Conservation (phyloP, 2,797 vertebrate species). For the Prunella strophiata region DNA sequence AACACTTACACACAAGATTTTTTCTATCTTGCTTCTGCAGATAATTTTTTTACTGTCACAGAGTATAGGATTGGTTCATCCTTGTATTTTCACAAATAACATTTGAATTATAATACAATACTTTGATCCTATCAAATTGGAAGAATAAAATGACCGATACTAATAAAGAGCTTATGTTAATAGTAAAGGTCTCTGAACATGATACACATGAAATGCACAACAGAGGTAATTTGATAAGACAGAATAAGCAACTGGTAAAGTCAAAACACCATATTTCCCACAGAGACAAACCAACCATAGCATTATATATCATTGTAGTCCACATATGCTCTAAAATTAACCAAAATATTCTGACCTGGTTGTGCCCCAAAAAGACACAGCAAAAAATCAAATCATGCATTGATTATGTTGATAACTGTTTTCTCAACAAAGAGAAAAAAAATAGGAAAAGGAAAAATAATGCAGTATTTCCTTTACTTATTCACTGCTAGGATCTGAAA, state of each 20-base stretch:
- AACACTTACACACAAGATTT: neutral
- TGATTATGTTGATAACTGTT: neutral
- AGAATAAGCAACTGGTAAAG: neutral
- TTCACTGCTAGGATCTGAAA: neutral
- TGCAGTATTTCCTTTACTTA: neutral
- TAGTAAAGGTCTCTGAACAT: neutral
- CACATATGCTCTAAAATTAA: neutral
- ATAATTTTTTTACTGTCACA: neutral
- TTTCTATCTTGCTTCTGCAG: neutral
- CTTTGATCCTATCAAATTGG: neutral
- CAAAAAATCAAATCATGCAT: neutral
- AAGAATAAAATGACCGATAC: neutral
- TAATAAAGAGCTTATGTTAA: neutral
- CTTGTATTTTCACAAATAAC: neutral
- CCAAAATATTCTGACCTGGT: neutral
- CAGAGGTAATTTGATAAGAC: neutral
- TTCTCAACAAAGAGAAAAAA: neutral
- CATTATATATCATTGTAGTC: neutral
- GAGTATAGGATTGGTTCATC: neutral
- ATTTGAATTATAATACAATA: neutral
- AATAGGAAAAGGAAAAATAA: neutral
- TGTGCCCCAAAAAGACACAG: neutral
- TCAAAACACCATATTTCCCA: neutral
- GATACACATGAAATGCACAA: neutral
- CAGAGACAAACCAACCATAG: neutral